Conservation (phyloP, 2,888 invertebrate genomes). For the Acleris laterana region DNA sequence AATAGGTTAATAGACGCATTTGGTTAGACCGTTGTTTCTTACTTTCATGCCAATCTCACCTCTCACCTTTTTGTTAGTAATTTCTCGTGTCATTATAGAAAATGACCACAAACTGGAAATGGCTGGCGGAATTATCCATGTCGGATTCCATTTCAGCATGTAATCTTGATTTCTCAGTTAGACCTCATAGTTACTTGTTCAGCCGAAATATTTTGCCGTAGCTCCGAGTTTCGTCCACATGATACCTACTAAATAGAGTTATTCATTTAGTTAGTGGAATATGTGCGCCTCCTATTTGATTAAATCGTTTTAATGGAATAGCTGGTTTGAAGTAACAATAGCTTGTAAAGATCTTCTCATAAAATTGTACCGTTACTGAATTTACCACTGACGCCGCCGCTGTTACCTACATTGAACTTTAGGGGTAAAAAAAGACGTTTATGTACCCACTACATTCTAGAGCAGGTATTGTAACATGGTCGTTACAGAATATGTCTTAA, state of each 20-base stretch:
- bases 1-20: slow-evolving; percentile 3
- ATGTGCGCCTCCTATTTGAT: background rate
- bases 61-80: slow-evolving; percentile 17
- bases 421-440: slow-evolving; percentile 22
- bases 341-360: slow-evolving; percentile 16
- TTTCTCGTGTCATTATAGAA: slow-evolving; percentile 28
- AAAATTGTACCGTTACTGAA: slow-evolving; percentile 20
- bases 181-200: too few relatives aligned
- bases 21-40: slow-evolving; percentile 15
- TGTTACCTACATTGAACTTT: slow-evolving; percentile 4
- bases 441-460: background rate
- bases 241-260: too few relatives aligned
- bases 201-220: background rate
- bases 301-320: slow-evolving; percentile 3
- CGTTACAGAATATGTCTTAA: slow-evolving; percentile 36
- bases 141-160: slow-evolving; percentile 27
- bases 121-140: slow-evolving; percentile 26
- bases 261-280: too few relatives aligned
- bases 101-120: slow-evolving; percentile 6
- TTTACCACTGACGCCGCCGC: slow-evolving; percentile 11
- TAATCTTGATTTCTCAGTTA: slow-evolving; percentile 18
- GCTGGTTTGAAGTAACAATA: slow-evolving; percentile 22
- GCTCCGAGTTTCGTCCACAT: too few relatives aligned
- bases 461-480: slow-evolving; percentile 23
- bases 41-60: slow-evolving; percentile 29